Base-by-base conservation (phyloP, 2,113 vertebrate genomes). In the Menidia beryllina region DNA sequence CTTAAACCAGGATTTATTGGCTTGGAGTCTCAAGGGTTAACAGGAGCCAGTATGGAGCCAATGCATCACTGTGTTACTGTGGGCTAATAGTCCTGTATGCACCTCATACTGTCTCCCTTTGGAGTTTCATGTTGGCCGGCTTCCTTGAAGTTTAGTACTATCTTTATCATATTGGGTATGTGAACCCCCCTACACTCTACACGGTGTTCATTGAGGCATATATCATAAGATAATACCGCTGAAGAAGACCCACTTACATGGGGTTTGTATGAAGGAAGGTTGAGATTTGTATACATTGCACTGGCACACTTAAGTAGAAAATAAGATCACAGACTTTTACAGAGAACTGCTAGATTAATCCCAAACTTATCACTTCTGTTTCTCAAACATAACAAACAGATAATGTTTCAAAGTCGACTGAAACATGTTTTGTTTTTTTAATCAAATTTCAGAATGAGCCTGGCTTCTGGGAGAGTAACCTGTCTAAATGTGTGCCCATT, bases 1-100 rank as follows among this genome's bases (percentile, higher is more conserved):
- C 77, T 81, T 83, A 75, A 72, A 74, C 20, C 53, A 62, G 77
- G 70, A 80, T 90, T 86, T 86, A 90, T 85, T 54, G 14, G 69
- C 41, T 5, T 50, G 64, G 73, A 69, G 64, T 74, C 69, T 84
- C 69, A 79, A 71, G 81, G 80, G 80, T 91, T 90, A 89, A 89
- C 76, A 86, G 69, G 75, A 55, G 72, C n/a, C n/a, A 83, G 77
- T 77, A 74, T 63, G 79, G 66, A 83, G 51, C 69, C 75, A 84
- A 83, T 88, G 83, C 78, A 86, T 89, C 81, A 79, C 59, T 75
- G 75, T 69, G 66, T 75, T 87, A 81, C 71, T 52, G 65, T 68
- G 76, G 66, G 69, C 80, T 85, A 89, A 83, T 83, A 85, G 82
- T 83, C 72, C 74, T 77, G 72, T 72, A 64, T 72, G 71, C 75